Conservation (phyloP, 1,140 invertebrate genomes). For the Meloidogyne hapla region DNA sequence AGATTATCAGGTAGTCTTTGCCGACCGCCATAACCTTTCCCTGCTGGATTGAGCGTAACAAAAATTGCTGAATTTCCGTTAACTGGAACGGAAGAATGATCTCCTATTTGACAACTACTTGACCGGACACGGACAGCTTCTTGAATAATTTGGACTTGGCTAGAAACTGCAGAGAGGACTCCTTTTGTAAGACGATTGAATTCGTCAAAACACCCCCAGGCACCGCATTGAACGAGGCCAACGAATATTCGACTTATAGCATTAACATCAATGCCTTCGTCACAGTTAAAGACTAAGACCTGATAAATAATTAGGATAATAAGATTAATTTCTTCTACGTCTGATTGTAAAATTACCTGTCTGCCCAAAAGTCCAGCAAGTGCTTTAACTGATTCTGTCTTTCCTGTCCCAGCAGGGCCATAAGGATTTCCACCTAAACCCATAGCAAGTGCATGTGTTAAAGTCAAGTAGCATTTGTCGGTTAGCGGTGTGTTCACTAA, state of each 20-base stretch:
- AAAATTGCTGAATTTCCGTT: conserved; percentile 99
- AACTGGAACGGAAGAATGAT: conserved; percentile 65
- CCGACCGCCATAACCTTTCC: conserved; percentile 85
- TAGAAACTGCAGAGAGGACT: conserved; percentile 87
- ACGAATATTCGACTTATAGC: conserved; percentile 91
- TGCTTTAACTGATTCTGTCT: conserved; percentile 97
- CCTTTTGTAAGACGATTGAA: conserved; percentile 96
- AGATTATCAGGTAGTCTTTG: conserved; percentile 97
- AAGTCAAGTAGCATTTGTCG: conserved; percentile 95
- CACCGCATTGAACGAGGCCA: conserved; percentile 90
- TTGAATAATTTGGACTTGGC: conserved; percentile 98
- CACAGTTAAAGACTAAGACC: conserved; percentile 98
- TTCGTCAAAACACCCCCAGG: conserved; percentile 99
- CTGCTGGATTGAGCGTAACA: conserved; percentile 94
- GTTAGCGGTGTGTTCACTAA: conserved; percentile 97
- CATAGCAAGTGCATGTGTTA: conserved; percentile 95
- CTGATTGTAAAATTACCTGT: conserved; percentile 69
- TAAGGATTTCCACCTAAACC: conserved; percentile 97
- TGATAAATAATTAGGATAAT: neutral
- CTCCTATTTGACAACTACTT: conserved; percentile 36
- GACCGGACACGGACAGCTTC: conserved; percentile 74
- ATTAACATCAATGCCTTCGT: conserved; percentile 72
- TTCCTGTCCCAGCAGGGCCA: conserved; percentile 93
- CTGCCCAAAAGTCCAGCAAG: conserved; percentile 91
- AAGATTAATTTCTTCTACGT: too few relatives aligned